A percentile compares a stretch with the other conserved stretches of the same genome.
These are phyloP conservation scores for Desoria tigrina DNA, from an alignment of 2,888 invertebrate genomes.

Conservation along the genomic window DNA sequence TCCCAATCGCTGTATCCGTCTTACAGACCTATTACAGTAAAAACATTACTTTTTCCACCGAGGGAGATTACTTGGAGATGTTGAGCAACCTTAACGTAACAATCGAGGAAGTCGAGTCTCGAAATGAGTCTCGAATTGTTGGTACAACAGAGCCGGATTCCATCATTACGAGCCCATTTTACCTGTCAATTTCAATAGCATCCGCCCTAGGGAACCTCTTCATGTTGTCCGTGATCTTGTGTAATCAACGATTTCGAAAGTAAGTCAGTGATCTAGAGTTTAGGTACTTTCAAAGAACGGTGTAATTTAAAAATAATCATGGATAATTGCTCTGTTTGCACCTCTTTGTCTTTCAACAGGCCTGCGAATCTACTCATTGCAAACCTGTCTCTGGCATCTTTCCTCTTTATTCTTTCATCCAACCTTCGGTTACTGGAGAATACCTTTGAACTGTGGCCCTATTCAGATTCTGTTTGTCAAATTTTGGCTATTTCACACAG, in stretches of 20 bases:
- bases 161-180: constrained; percentile 29
- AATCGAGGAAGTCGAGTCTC: too few relatives aligned
- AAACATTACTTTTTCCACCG: too few relatives aligned
- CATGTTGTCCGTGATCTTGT: constrained; percentile 34
- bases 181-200: constrained; percentile 18
- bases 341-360: constrained; percentile 29
- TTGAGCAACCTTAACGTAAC: too few relatives aligned
- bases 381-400: constrained; percentile 39
- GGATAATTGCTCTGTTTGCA: too few relatives aligned
- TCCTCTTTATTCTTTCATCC: constrained; percentile 40
- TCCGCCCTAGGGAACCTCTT: constrained; percentile 35
- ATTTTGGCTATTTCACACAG: constrained; percentile 37
- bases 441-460: constrained; percentile 31
- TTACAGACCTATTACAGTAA: too few relatives aligned
- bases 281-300: too few relatives aligned
- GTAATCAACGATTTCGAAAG: constrained; percentile 37
- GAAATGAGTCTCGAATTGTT: neutral
- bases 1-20: too few relatives aligned
- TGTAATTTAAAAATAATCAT: too few relatives aligned
- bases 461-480: constrained; percentile 29
- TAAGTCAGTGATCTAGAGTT: constrained; percentile 18
- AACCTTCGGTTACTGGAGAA: constrained; percentile 37
- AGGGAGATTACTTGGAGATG: too few relatives aligned
- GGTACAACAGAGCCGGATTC: constrained; percentile 24
- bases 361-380: constrained; percentile 49